A percentile compares a stretch with the other conserved stretches of the same genome.
phyloP scores from a whole-genome alignment of 1,140 invertebrate genomes.

The Lethocerus indicus region DNA sequence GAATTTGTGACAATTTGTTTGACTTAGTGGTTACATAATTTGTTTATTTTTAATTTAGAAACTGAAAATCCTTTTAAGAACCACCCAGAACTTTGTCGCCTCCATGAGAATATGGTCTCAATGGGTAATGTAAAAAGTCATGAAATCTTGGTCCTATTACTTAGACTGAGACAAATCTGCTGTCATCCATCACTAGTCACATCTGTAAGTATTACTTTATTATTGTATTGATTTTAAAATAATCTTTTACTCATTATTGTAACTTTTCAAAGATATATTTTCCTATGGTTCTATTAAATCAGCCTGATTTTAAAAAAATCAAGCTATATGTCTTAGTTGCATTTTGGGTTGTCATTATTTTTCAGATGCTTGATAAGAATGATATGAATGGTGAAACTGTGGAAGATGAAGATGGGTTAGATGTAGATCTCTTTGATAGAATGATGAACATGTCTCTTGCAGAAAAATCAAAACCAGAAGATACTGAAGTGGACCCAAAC shows the following conservation, averaged over 20 bases:
- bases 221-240: not conserved
- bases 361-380: slow-evolving; percentile 38
- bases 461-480: slow-evolving; percentile 20
- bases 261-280: not conserved
- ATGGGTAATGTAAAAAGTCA: slow-evolving; percentile 41
- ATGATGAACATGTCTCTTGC: slow-evolving; percentile 23
- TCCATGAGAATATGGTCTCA: slow-evolving; percentile 40
- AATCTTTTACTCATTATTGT: not conserved
- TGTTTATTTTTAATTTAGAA: no score
- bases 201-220: slow-evolving; percentile 25
- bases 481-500: slow-evolving; percentile 28
- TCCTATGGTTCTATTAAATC: not conserved
- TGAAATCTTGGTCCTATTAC: slow-evolving; percentile 61
- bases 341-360: slow-evolving; percentile 3
- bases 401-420: slow-evolving; percentile 22
- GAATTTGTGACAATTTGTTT: no score
- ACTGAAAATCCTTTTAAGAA: slow-evolving; percentile 24
- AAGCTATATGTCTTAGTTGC: no score
- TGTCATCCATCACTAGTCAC: slow-evolving; percentile 70
- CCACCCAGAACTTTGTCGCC: slow-evolving; percentile 21
- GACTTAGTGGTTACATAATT: no score
- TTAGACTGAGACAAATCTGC: slow-evolving; percentile 76
- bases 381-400: slow-evolving; percentile 24
- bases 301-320: no score
- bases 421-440: slow-evolving; percentile 36